Base-by-base conservation (phyloP, 2,113 vertebrate genomes). In the Silurus meridionalis region DNA sequence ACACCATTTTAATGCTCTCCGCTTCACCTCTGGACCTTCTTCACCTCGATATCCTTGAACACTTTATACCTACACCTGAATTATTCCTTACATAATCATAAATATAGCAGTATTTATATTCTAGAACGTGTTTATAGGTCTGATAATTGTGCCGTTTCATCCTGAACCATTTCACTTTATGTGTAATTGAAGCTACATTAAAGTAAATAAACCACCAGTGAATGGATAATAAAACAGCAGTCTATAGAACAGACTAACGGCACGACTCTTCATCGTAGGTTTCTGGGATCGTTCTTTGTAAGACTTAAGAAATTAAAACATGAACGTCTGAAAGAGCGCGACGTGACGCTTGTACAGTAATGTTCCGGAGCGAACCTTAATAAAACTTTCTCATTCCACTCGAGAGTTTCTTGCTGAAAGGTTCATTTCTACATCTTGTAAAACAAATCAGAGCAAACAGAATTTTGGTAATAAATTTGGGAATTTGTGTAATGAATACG, bases 381-480 rank as follows among this genome's bases (percentile, higher is more conserved):
- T 74, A 14, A 63, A 82, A 4, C 55, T 7, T 69, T 81, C 64
- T 4, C 14, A 71, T 48, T 81, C 78, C n/a, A 53, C 21, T 61
- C 53, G 9, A 21, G 61, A 23, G 15, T 50, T 79, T 85, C 17
- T 57, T 46, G 48, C 9, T 64, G 81, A 64, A 53, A 61, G 57
- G 46, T 82, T 84, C n/a, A 67, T 83, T 82, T 88, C 52, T 5
- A 61, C 55, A 64, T 25, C 19, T 25, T 69, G 50, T 66, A 67
- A 58, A 86, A 83, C 52, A 11, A 74, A 85, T 85, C 67, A 80
- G 64, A 83, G 17, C 66, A 67, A 75, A 53, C 52, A 37, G 37
- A 75, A 74, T 80, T 72, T 67, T 60, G 52, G 37, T 63, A 82
- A n/a, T 48, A 37, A 37, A 37, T 37, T 37, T 37, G 37, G 37